phyloP scores from a whole-genome alignment of 1,140 invertebrate genomes.

The Patella vulgata region DNA sequence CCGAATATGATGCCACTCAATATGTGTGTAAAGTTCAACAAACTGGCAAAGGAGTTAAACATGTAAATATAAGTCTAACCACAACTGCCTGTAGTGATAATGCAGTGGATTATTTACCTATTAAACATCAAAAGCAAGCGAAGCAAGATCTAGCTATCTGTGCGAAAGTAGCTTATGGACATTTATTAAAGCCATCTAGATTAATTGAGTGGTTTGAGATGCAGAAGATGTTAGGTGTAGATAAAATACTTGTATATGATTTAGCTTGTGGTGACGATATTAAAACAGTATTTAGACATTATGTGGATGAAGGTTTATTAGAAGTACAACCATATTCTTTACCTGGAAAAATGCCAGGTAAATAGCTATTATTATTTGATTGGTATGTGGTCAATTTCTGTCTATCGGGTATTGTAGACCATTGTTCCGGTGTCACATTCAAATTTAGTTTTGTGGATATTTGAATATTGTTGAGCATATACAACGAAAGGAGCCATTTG shows the following conservation, averaged over 20 bases:
- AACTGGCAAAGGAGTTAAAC: constrained; percentile 4
- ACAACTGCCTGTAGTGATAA: constrained; percentile 8
- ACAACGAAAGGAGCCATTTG: no score
- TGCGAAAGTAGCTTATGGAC: no score
- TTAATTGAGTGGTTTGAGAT: no score
- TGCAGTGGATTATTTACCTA: constrained; percentile 15
- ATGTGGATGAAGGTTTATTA: constrained; percentile 13
- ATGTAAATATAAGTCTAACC: constrained; percentile 19
- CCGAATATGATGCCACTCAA: constrained; percentile 7
- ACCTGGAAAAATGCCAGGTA: constrained; percentile 14
- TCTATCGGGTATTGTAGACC: no score
- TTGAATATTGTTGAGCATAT: no score
- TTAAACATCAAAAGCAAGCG: constrained; percentile 3
- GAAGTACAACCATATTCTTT: constrained; percentile 18
- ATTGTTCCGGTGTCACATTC: no score
- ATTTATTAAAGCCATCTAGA: constrained; percentile 17
- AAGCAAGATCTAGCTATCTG: constrained; percentile 15
- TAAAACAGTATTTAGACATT: constrained; percentile 15
- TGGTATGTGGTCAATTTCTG: no score
- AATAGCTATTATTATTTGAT: no score
- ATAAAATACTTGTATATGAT: constrained; percentile 19
- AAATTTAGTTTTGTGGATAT: no score
- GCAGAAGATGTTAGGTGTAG: no score
- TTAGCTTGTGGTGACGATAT: constrained; percentile 10
- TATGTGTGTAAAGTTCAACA: constrained; percentile 19